Percentiles rank a stretch among this genome's conserved stretches.
phyloP scores from a whole-genome alignment of 2,888 invertebrate species.

The Andrena dorsata region DNA sequence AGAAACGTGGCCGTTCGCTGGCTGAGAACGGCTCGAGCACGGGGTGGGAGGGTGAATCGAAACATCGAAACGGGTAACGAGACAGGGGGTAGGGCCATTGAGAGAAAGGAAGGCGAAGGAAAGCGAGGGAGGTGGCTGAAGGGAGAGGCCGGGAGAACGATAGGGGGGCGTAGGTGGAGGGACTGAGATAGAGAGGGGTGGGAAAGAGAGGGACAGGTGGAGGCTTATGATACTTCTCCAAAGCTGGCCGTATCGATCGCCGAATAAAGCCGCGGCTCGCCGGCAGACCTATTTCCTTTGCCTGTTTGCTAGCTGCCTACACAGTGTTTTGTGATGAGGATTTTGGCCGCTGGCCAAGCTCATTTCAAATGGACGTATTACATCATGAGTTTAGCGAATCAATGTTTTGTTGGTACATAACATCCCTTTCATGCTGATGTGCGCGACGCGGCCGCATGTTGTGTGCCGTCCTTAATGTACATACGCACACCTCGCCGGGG shows the following conservation, averaged over 20 bases:
- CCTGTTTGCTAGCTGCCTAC: conserved; percentile 80
- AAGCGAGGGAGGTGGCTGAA: background rate
- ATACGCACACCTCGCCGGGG: background rate
- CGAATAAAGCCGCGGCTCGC: conserved; percentile 76
- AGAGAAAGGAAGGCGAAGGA: conserved; percentile 10
- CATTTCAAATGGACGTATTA: conserved; percentile 83
- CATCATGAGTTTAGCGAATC: conserved; percentile 83
- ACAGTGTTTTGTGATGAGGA: conserved; percentile 80
- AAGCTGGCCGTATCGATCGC: conserved; percentile 79
- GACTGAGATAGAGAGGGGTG: conserved; percentile 22
- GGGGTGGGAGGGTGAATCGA: conserved; percentile 7
- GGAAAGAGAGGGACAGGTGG: conserved; percentile 47
- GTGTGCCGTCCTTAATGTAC: conserved; percentile 12
- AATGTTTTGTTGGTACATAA: conserved; percentile 80
- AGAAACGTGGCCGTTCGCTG: background rate
- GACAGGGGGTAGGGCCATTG: background rate
- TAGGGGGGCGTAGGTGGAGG: conserved; percentile 10
- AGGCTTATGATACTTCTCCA: conserved; percentile 66
- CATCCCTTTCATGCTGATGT: conserved; percentile 46
- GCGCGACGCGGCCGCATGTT: conserved; percentile 20
- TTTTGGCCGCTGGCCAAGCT: conserved; percentile 81
- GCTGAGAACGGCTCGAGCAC: conserved; percentile 10
- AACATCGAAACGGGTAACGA: conserved; percentile 1
- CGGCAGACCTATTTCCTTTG: conserved; percentile 81
- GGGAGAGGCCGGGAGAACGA: conserved; percentile 3